These are phyloP conservation scores for Eupithecia insigniata DNA, from an alignment of 2,888 invertebrate species.

Conservation along the genomic window DNA sequence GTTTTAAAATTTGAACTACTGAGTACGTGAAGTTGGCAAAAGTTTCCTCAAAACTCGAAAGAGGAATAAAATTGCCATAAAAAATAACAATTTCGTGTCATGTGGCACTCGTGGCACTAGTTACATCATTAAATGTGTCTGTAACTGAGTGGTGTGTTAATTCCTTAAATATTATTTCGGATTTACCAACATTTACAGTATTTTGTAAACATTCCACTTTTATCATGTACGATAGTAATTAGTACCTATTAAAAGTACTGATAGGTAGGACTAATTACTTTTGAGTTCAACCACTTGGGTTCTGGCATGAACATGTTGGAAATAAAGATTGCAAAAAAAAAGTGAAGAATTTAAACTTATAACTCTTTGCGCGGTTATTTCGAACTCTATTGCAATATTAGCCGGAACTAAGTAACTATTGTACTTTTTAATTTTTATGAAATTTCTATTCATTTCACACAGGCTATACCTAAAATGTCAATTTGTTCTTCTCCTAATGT, in stretches of 20 bases:
- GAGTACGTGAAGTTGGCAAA: no score
- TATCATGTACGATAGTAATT: constrained; percentile 1
- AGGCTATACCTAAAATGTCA: no score
- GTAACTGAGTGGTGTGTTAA: not conserved
- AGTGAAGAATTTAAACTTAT: not conserved
- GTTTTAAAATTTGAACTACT: no score
- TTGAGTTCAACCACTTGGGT: not conserved
- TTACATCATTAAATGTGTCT: not conserved
- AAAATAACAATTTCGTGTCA: not conserved
- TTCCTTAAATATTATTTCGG: not conserved
- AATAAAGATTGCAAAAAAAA: not conserved
- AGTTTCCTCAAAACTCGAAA: no score
- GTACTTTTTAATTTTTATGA: no score
- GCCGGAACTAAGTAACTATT: not conserved
- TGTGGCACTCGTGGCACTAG: not conserved
- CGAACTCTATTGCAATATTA: not conserved
- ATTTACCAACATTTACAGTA: not conserved
- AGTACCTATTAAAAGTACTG: not conserved
- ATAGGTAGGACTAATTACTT: constrained; percentile 4
- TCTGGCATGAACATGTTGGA: not conserved
- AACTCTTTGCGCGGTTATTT: not conserved
- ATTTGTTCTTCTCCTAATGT: no score
- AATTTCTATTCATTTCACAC: no score
- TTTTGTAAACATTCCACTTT: constrained; percentile 13
- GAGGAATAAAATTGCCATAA: no score